Percentiles rank a stretch among this genome's conserved stretches.
These are phyloP conservation scores for Orius laevigatus DNA, from an alignment of 1,140 invertebrate genomes.

Conservation along the genomic window DNA sequence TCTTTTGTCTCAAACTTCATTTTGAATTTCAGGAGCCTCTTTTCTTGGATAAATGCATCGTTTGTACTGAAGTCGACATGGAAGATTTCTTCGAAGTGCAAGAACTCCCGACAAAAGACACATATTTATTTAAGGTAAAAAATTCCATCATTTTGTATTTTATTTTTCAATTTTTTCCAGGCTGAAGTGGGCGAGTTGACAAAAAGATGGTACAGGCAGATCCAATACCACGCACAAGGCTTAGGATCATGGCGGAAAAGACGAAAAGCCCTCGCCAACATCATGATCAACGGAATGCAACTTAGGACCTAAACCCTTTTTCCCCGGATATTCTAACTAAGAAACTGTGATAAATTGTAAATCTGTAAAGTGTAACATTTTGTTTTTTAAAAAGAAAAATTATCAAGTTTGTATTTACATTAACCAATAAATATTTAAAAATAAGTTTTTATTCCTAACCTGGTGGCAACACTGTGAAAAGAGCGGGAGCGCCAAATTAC, in stretches of 20 bases:
- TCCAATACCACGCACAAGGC: constrained; percentile 78
- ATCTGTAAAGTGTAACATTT: too few relatives aligned
- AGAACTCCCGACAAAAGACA: constrained; percentile 81
- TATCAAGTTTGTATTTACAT: too few relatives aligned
- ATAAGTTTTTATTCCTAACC: too few relatives aligned
- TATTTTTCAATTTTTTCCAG: constrained; percentile 34
- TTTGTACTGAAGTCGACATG: constrained; percentile 70
- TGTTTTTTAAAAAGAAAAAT: too few relatives aligned
- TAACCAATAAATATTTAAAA: too few relatives aligned
- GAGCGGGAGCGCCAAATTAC: too few relatives aligned
- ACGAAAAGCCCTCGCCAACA: constrained; percentile 82
- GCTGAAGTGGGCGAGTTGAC: constrained; percentile 72
- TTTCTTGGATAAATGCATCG: constrained; percentile 75
- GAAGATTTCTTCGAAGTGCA: constrained; percentile 92
- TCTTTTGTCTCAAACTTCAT: too few relatives aligned
- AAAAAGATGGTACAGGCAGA: constrained; percentile 69
- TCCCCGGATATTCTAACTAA: too few relatives aligned
- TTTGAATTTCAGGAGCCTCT: constrained; percentile 57
- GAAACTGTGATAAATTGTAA: too few relatives aligned
- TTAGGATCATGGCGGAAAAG: constrained; percentile 80
- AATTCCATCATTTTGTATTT: not conserved
- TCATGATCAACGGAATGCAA: constrained; percentile 82
- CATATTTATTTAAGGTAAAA: constrained; percentile 81
- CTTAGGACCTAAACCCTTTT: constrained; percentile 24
- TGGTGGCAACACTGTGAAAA: too few relatives aligned